Conservation (phyloP, 2,113 vertebrate genomes). For the Halichoerus grypus region DNA sequence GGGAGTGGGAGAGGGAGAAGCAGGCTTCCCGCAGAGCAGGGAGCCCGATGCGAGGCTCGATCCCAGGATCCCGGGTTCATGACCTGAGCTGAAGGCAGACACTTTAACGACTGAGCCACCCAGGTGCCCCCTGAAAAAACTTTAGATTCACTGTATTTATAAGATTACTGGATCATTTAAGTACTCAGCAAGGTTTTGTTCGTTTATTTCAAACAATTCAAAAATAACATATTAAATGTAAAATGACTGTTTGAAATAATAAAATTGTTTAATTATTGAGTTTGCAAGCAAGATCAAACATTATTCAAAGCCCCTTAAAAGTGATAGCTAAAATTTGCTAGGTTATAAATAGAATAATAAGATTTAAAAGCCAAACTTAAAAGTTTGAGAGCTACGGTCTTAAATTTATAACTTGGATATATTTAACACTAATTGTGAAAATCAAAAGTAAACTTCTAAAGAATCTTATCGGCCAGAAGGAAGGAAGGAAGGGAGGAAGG, state of each 20-base stretch:
- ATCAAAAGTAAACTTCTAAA: conserved; percentile 31
- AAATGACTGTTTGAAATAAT: not conserved
- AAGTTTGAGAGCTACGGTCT: not conserved
- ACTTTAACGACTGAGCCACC: too few species aligned
- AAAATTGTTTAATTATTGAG: not conserved
- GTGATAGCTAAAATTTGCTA: not conserved
- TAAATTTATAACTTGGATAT: not conserved
- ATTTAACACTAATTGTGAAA: not conserved
- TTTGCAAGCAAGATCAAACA: not conserved
- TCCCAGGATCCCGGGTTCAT: too few species aligned
- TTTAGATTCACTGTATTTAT: not conserved
- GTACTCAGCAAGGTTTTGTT: not conserved
- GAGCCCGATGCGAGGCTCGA: too few species aligned
- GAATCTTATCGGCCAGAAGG: not conserved
- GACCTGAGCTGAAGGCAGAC: too few species aligned
- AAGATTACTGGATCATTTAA: conserved; percentile 32
- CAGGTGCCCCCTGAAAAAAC: not conserved
- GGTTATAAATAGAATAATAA: conserved; percentile 18
- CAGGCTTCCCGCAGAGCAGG: too few species aligned
- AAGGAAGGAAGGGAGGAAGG: not conserved
- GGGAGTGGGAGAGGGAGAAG: too few species aligned
- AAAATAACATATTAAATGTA: conserved; percentile 24
- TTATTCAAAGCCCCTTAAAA: conserved; percentile 44
- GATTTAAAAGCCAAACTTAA: not conserved
- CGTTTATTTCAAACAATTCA: conserved; percentile 14